A percentile compares a stretch with the other conserved stretches of the same genome.
These are phyloP conservation scores for Aurelia aurita DNA, from an alignment of 30 jellyfish, hydroid and myxozoan genomes.

Conservation along the genomic window DNA sequence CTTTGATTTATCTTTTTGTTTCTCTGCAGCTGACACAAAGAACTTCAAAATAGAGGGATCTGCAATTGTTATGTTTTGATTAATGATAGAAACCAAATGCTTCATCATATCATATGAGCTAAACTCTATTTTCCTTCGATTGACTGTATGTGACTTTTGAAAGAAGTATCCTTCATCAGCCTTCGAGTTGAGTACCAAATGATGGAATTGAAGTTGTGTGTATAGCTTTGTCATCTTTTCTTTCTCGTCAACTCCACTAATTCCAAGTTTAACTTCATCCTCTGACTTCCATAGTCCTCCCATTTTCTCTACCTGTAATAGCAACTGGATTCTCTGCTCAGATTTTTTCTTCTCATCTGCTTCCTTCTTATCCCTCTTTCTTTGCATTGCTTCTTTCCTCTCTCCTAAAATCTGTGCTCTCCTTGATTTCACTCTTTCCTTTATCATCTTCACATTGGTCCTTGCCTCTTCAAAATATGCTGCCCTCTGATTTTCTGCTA, in stretches of 20 bases:
- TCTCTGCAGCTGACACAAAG: constrained; percentile 29
- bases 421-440: too few relatives aligned
- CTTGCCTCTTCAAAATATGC: too few relatives aligned
- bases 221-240: constrained; percentile 7
- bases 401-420: too few relatives aligned
- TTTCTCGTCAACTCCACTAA: constrained; percentile 1
- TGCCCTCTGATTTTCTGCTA: too few relatives aligned
- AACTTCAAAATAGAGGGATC: constrained; percentile 17
- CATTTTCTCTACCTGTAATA: constrained; percentile 1
- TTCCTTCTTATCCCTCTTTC: not conserved
- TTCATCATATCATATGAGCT: constrained; percentile 21
- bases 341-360: constrained; percentile 9
- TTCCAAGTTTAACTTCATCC: constrained; percentile 12
- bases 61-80: constrained; percentile 26
- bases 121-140: constrained; percentile 30
- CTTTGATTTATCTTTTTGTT: constrained; percentile 17
- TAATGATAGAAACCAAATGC: constrained; percentile 15
- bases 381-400: not conserved
- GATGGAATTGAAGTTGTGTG: constrained; percentile 2
- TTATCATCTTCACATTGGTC: too few relatives aligned
- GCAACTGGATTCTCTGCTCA: constrained; percentile 3
- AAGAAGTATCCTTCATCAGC: constrained; percentile 18
- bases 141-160: constrained; percentile 24
- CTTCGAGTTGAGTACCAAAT: constrained; percentile 8
- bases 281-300: constrained; percentile 23